phyloP scores from a whole-genome alignment of 2,888 invertebrate genomes.

The Antheraea assamensis region DNA sequence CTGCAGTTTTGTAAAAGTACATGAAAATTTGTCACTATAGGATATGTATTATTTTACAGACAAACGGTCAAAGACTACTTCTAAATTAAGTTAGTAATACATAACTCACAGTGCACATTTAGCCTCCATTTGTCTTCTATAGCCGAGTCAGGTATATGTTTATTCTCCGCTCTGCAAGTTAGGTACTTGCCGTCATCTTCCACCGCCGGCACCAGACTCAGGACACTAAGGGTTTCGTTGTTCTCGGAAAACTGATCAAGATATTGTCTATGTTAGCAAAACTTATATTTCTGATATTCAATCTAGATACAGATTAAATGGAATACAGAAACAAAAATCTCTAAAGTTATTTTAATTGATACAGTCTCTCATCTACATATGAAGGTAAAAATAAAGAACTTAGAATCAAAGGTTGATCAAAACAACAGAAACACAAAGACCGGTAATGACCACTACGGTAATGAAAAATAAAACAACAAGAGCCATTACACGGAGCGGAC shows the following conservation, averaged over 20 bases:
- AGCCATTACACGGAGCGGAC: slow-evolving; percentile 35
- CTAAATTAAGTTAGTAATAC: neutral
- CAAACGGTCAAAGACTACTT: neutral
- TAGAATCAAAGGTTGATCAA: slow-evolving; percentile 11
- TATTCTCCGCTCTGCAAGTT: slow-evolving; percentile 94
- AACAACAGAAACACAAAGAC: slow-evolving; percentile 5
- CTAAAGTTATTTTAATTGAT: neutral
- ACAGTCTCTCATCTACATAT: neutral
- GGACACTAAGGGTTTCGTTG: slow-evolving; percentile 92
- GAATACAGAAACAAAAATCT: neutral
- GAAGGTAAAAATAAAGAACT: neutral
- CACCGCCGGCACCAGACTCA: slow-evolving; percentile 90
- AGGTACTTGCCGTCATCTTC: slow-evolving; percentile 95
- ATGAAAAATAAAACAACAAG: slow-evolving; percentile 30
- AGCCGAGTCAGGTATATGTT: slow-evolving; percentile 90
- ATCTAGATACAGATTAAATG: too few relatives aligned
- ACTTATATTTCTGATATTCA: neutral
- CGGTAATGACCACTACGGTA: slow-evolving; percentile 21
- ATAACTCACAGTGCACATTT: slow-evolving; percentile 92
- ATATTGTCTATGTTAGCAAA: neutral
- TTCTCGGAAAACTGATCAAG: slow-evolving; percentile 88
- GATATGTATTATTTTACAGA: neutral
- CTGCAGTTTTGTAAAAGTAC: neutral
- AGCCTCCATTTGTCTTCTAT: slow-evolving; percentile 94
- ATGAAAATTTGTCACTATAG: neutral